These are phyloP conservation scores for Hoplias malabaricus DNA, from an alignment of 2,113 vertebrate species.

Conservation along the genomic window DNA sequence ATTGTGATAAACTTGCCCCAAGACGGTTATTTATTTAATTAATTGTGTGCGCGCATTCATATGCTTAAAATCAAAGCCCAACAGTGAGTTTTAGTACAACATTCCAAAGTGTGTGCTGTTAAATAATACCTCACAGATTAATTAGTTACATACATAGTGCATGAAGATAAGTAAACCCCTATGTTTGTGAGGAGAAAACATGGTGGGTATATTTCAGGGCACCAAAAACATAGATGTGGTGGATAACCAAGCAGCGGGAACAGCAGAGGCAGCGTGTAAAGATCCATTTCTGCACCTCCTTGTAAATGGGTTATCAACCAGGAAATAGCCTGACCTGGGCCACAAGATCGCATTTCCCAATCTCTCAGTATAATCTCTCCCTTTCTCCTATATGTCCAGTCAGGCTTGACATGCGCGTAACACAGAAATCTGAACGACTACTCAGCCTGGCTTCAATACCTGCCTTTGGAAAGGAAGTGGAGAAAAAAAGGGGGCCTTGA, in stretches of 20 bases:
- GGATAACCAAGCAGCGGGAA: constrained; percentile 63
- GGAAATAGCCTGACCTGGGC: constrained; percentile 65
- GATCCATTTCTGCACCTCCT: constrained; percentile 64
- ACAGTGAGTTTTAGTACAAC: too few species aligned
- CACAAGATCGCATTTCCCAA: constrained; percentile 69
- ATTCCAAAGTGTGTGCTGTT: too few species aligned
- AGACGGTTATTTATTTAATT: too few species aligned
- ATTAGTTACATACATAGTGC: too few species aligned
- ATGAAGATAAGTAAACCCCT: not conserved
- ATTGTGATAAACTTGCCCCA: too few species aligned
- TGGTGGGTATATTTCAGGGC: not conserved
- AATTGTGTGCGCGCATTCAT: too few species aligned
- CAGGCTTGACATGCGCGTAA: constrained; percentile 65
- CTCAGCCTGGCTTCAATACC: constrained; percentile 70
- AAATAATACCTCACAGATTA: too few species aligned
- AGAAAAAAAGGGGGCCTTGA: not conserved
- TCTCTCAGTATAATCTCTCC: constrained; percentile 58
- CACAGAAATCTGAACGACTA: constrained; percentile 70
- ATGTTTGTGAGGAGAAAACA: not conserved
- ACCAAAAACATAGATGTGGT: constrained; percentile 20
- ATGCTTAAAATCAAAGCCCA: too few species aligned
- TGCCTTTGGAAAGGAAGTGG: constrained; percentile 56
- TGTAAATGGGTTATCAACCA: constrained; percentile 68
- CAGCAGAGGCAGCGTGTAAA: constrained; percentile 57
- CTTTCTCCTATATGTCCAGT: constrained; percentile 68